Evolutionary conservation across 2,113 vertebrate genomes (phyloP).

Genomic region (Sturnus vulgaris): DNA sequence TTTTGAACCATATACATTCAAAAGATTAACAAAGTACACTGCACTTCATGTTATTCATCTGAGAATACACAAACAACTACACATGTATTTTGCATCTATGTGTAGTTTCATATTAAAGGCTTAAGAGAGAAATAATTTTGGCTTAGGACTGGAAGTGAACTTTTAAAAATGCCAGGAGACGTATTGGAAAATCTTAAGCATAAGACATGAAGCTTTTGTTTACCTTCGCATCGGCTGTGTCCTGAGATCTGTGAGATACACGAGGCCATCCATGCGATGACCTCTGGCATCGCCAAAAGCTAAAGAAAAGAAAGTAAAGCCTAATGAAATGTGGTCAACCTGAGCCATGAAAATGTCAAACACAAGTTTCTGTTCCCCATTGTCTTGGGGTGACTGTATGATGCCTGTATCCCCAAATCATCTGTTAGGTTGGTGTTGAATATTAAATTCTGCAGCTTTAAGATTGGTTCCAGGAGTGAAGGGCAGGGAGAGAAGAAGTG

Average conservation of each 20-base stretch:
- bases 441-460: too few species aligned
- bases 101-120: not conserved
- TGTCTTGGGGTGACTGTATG: too few species aligned
- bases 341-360: not conserved
- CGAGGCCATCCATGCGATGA: slow-evolving; percentile 68
- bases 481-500: too few species aligned
- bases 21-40: not conserved
- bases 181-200: not conserved
- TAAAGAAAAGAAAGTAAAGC: not conserved
- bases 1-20: not conserved
- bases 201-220: not conserved
- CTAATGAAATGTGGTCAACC: not conserved
- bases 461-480: too few species aligned
- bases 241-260: slow-evolving; percentile 71
- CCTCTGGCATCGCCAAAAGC: slow-evolving; percentile 71
- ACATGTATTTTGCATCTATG: not conserved
- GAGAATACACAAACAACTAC: not conserved
- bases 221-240: slow-evolving; percentile 73
- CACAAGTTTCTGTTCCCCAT: not conserved
- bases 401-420: too few species aligned
- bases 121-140: not conserved
- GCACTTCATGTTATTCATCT: not conserved
- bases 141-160: not conserved
- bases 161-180: not conserved
- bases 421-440: too few species aligned